Evolutionary conservation across 1,140 invertebrate genomes (phyloP).

Genomic region (Polyergus mexicanus): DNA sequence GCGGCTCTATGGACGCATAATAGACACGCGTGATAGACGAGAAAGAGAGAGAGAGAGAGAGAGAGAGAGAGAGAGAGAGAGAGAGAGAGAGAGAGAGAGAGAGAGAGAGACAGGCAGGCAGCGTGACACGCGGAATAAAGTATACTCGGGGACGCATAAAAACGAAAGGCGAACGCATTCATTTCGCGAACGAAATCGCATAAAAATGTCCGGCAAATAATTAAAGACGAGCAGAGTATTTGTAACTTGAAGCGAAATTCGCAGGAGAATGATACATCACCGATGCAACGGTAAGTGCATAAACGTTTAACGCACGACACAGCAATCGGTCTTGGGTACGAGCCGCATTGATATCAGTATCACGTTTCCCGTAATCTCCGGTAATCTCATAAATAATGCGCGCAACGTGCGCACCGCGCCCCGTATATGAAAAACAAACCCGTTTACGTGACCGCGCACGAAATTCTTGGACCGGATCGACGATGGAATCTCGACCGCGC

Average conservation of each 20-base stretch:
- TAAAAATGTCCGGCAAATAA: background rate
- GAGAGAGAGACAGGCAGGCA: background rate
- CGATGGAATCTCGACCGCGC: background rate
- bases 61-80: no score
- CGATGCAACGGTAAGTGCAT: background rate
- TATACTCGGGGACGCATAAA: background rate
- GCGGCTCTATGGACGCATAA: slow-evolving; percentile 76
- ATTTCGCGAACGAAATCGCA: background rate
- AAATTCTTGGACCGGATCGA: background rate
- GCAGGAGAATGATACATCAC: background rate
- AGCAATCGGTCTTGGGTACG: slow-evolving; percentile 69
- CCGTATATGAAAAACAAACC: slow-evolving; percentile 62
- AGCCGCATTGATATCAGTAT: slow-evolving; percentile 72
- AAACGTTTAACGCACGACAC: slow-evolving; percentile 51
- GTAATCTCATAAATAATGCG: slow-evolving; percentile 84
- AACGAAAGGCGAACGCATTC: no score
- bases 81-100: background rate
- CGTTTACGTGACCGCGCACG: slow-evolving; percentile 53
- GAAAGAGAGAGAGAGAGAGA: slow-evolving; percentile 15
- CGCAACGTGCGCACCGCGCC: slow-evolving; percentile 56
- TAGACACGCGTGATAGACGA: slow-evolving; percentile 76
- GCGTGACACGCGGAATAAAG: slow-evolving; percentile 38
- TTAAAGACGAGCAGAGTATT: background rate
- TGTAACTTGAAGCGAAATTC: background rate
- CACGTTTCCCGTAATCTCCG: slow-evolving; percentile 82